Evolutionary conservation across 2,113 vertebrate species (phyloP).

Genomic region (Eurystomus gularis): DNA sequence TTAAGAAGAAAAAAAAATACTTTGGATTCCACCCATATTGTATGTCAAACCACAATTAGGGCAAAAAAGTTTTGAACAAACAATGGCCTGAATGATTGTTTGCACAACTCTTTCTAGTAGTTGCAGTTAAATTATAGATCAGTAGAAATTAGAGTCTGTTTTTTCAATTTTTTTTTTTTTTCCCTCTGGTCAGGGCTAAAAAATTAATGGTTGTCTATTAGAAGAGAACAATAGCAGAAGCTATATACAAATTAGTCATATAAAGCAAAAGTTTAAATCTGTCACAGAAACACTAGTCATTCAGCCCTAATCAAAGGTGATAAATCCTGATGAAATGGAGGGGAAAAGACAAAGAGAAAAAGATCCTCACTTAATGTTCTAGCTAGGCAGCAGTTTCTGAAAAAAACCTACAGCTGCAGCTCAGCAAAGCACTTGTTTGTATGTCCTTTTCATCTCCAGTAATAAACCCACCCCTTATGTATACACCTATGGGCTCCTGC

Average conservation of each 20-base stretch:
- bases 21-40: background rate
- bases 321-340: background rate
- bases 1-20: background rate
- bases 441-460: background rate
- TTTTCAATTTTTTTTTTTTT: background rate
- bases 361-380: background rate
- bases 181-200: background rate
- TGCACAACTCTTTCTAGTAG: background rate
- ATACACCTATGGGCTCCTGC: background rate
- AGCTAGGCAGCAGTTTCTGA: background rate
- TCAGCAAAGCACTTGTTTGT: background rate
- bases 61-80: background rate
- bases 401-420: background rate
- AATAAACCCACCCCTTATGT: background rate
- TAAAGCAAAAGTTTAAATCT: background rate
- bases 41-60: background rate
- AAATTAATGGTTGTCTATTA: background rate
- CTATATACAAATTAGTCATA: background rate
- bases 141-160: background rate
- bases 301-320: background rate
- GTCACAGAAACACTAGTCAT: background rate
- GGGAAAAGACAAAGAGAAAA: background rate
- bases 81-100: background rate
- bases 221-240: background rate
- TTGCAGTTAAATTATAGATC: background rate